Conservation (phyloP, 2,888 invertebrate genomes). For the Teleiodes luculella region DNA sequence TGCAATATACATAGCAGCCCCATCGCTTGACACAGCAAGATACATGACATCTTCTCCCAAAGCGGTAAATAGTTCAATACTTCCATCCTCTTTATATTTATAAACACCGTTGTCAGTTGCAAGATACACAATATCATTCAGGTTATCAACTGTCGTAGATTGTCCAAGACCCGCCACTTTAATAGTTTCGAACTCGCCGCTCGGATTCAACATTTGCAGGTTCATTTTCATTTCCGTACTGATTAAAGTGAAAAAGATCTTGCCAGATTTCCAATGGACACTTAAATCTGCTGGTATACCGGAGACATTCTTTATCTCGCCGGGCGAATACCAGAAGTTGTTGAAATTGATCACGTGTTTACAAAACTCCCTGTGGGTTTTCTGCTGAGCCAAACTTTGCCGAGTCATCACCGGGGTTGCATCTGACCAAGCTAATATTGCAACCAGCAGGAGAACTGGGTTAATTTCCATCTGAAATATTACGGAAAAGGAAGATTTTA, state of each 20-base stretch:
- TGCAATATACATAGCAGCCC: conserved; percentile 56
- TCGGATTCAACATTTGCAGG: conserved; percentile 50
- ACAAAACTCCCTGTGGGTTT: conserved; percentile 42
- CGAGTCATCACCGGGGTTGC: conserved; percentile 51
- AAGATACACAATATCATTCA: conserved; percentile 65
- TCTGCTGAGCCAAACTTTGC: conserved; percentile 38
- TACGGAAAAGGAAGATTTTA: not conserved
- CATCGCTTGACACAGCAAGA: conserved; percentile 54
- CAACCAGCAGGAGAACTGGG: conserved; percentile 32
- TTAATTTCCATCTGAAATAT: conserved; percentile 54
- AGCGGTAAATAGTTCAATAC: conserved; percentile 54
- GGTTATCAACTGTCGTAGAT: conserved; percentile 67
- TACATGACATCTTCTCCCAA: conserved; percentile 71
- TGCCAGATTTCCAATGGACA: conserved; percentile 64
- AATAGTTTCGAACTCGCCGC: conserved; percentile 52
- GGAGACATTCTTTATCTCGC: conserved; percentile 42
- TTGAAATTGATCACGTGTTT: conserved; percentile 48
- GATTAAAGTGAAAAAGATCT: conserved; percentile 61
- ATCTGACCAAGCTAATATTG: conserved; percentile 29
- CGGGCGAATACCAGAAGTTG: conserved; percentile 50
- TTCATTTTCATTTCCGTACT: conserved; percentile 68
- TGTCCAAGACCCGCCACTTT: conserved; percentile 65
- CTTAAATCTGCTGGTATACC: conserved; percentile 68
- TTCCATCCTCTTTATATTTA: conserved; percentile 60
- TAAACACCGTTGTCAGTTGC: conserved; percentile 72